Percentiles rank a stretch among this genome's conserved stretches.
Conservation (phyloP, 1,140 invertebrate genomes). For the Eupristina koningsbergeri region DNA sequence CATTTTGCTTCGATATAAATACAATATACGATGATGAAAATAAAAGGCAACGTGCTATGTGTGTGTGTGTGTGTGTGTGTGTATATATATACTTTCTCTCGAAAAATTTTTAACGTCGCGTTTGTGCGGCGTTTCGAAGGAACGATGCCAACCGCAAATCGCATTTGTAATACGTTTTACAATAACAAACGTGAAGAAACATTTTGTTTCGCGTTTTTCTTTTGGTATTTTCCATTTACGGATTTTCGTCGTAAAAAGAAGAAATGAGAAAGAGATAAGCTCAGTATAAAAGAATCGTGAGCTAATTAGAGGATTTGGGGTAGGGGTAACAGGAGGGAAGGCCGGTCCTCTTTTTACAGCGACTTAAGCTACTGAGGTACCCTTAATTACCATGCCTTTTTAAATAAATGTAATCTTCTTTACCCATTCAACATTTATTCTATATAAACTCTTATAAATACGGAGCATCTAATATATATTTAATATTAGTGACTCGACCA, state of each 20-base stretch:
- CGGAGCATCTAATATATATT: no score
- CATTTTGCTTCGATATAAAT: slow-evolving; percentile 58
- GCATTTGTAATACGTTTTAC: slow-evolving; percentile 24
- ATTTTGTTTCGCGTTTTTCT: neutral
- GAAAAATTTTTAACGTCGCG: slow-evolving; percentile 40
- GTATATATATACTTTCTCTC: slow-evolving; percentile 27
- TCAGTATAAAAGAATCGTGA: neutral
- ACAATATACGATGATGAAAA: slow-evolving; percentile 62
- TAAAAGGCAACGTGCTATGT: slow-evolving; percentile 53
- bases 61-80: slow-evolving; percentile 41
- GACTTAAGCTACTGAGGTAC: slow-evolving; percentile 36
- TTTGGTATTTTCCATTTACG: neutral
- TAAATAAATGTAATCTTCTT: slow-evolving; percentile 31
- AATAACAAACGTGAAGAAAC: slow-evolving; percentile 9
- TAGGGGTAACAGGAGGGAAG: neutral
- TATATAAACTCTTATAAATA: neutral
- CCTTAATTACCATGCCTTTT: slow-evolving; percentile 15
- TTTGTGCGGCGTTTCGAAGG: neutral
- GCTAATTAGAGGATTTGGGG: neutral
- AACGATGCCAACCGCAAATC: slow-evolving; percentile 1
- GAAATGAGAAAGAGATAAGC: neutral
- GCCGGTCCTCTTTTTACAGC: slow-evolving; percentile 4
- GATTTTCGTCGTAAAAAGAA: neutral
- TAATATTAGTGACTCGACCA: neutral
- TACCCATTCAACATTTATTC: neutral